A percentile compares a stretch with the other conserved stretches of the same genome.
Evolutionary conservation across 2,888 invertebrate genomes (phyloP).

Genomic region (Itoplectis maculator): DNA sequence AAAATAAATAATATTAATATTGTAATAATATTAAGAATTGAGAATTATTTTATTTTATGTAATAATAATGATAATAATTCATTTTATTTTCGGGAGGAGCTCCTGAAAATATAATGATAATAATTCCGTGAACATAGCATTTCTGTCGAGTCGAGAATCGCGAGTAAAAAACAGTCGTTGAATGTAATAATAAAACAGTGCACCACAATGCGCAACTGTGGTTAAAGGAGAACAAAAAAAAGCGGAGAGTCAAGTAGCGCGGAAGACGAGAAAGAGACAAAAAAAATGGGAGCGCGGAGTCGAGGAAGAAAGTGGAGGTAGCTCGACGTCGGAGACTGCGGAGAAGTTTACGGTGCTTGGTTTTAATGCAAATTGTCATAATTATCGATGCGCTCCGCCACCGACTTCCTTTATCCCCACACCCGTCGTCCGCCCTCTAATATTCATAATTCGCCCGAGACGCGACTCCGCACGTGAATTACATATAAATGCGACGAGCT

Average conservation of each 20-base stretch:
- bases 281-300: neutral
- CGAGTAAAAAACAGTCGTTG: neutral
- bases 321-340: conserved; percentile 5
- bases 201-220: neutral
- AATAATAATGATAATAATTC: too few species aligned
- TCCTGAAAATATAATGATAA: too few species aligned
- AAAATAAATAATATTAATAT: too few species aligned
- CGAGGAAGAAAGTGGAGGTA: conserved; percentile 7
- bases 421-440: neutral
- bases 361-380: conserved; percentile 47
- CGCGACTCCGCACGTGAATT: conserved; percentile 13
- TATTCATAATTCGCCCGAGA: conserved; percentile 9
- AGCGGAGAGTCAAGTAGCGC: conserved; percentile 16
- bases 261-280: neutral
- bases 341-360: conserved; percentile 48
- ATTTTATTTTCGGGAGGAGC: too few species aligned
- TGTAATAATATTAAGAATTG: too few species aligned
- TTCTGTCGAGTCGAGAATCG: neutral
- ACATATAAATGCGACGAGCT: conserved; percentile 2
- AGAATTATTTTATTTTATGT: too few species aligned
- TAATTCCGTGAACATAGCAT: neutral
- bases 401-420: conserved; percentile 26
- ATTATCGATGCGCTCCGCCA: conserved; percentile 28
- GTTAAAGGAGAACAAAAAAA: neutral
- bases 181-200: neutral